Evolutionary conservation across 2,113 vertebrate genomes (phyloP), one percentile per base, ranked within the genome.

Genomic region (Rattus rattus): DNA sequence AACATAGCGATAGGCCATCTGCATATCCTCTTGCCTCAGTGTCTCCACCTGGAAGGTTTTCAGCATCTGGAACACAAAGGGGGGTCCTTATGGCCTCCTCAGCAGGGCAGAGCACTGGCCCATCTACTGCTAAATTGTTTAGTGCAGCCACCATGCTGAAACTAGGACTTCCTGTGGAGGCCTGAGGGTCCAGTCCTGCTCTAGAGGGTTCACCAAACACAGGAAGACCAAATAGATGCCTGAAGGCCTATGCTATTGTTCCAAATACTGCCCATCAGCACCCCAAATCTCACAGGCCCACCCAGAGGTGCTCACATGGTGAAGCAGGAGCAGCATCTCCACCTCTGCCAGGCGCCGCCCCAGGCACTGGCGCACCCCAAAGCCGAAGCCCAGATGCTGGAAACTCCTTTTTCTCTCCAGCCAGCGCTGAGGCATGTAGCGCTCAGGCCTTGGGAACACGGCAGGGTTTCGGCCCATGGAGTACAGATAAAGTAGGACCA

Each of bases 301-400:
- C 49, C 8, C 77, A 9, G 33, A 16, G 26, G 7, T 5, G 97
- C 99, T 99, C 97, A 99, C 99, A 10, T 99, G 99, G 98, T 99
- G 98, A 73, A 99, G 98, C 8, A 99, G 95, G 0, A 99, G 98
- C 89, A 99, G 98, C 97, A 99, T 99, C 98, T 99, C 99, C 0
- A 98, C 98, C 97, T 99, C 99, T 0, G 99, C 99, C 14, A 99
- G 98, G 94, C 99, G 98, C 85, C 99, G 97, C 0, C 99, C 99
- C 13, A 99, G 98, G 72, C 99, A 99, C 96, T 99, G 99, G 54
- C 99, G 98, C 0, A 98, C 90, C 5, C 99, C 99, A 0, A 99
- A 99, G 17, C 99, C 99, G 0, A 99, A 99, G 1, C 98, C 98
- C 98, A 99, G 84, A 0, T 98, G 98, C 36, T 98, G 98, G 95